A percentile compares a stretch with the other conserved stretches of the same genome.
Evolutionary conservation across 2,113 vertebrate genomes (phyloP).

Genomic region (Cinclus cinclus): DNA sequence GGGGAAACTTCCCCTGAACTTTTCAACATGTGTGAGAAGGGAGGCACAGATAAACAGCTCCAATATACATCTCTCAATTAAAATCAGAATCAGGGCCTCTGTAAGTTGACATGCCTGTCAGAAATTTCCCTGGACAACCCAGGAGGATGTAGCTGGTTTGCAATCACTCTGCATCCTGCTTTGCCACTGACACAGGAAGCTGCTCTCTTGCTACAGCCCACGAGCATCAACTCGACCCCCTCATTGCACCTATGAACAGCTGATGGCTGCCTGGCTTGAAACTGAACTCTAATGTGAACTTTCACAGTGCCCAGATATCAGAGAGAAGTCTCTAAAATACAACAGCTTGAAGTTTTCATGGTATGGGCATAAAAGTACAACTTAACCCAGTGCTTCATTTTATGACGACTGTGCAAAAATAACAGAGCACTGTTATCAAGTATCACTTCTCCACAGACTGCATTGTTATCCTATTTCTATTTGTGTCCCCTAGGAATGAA

Average conservation of each 20-base stretch:
- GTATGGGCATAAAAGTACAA: neutral
- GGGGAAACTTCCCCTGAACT: neutral
- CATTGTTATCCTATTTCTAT: neutral
- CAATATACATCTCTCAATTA: neutral
- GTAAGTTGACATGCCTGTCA: neutral
- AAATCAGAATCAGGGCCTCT: neutral
- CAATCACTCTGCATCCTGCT: neutral
- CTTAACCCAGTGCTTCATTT: neutral
- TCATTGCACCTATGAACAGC: neutral
- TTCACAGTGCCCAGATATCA: constrained; percentile 36
- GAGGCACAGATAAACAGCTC: neutral
- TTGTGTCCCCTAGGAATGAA: neutral
- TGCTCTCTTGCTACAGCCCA: neutral
- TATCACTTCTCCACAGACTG: neutral
- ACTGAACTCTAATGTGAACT: constrained; percentile 38
- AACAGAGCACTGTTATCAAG: neutral
- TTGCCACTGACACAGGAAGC: neutral
- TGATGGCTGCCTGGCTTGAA: constrained; percentile 40
- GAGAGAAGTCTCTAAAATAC: neutral
- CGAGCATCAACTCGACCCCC: neutral
- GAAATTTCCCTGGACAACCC: neutral
- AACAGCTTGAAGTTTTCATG: neutral
- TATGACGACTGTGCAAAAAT: neutral
- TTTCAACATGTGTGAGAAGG: neutral
- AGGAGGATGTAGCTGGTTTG: neutral